A percentile compares a stretch with the other conserved stretches of the same genome.
These are phyloP conservation scores for Akabosia matsudoensis DNA, from an alignment of 1,140 invertebrate genomes.

Conservation along the genomic window DNA sequence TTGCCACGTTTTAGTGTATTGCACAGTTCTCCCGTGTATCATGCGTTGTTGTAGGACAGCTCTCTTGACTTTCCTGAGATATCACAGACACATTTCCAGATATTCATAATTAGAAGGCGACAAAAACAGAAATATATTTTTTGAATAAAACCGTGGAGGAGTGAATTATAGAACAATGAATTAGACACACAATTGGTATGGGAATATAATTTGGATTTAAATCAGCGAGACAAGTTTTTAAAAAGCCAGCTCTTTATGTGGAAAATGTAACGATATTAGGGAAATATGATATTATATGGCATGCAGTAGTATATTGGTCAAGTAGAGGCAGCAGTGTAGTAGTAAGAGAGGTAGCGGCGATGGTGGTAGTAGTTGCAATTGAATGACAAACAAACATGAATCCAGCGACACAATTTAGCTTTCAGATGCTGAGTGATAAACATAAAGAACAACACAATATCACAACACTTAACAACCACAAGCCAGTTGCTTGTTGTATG, in stretches of 20 bases:
- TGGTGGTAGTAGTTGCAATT: background rate
- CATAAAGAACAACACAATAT: slow-evolving; percentile 1
- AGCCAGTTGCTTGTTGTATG: background rate
- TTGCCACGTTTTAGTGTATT: background rate
- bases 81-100: slow-evolving; percentile 17
- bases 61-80: slow-evolving; percentile 19
- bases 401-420: background rate
- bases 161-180: background rate
- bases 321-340: background rate
- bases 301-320: slow-evolving; percentile 11
- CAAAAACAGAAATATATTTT: slow-evolving; percentile 16
- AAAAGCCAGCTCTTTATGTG: background rate
- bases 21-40: background rate
- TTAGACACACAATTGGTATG: background rate
- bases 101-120: background rate
- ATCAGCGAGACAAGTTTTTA: background rate
- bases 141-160: background rate
- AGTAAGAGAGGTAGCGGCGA: background rate
- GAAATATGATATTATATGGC: background rate
- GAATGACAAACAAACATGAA: background rate
- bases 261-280: slow-evolving; percentile 2
- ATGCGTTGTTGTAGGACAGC: slow-evolving; percentile 3
- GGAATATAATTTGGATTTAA: background rate
- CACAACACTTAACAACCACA: slow-evolving; percentile 21
- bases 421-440: no score